phyloP scores from a whole-genome alignment of 2,113 vertebrate species.

The Apodemus sylvaticus region DNA sequence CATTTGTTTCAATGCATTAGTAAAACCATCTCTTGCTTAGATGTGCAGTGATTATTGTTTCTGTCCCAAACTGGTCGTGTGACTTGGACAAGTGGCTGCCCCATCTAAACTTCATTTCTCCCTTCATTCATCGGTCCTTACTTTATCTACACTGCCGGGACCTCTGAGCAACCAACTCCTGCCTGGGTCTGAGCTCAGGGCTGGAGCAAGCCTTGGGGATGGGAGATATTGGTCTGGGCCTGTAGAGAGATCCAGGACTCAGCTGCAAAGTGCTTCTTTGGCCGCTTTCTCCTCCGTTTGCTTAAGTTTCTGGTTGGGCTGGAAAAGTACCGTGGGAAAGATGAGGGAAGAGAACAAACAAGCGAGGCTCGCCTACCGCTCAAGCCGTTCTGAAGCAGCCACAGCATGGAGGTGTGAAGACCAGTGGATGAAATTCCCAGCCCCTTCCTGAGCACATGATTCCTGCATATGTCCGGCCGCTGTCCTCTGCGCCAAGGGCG shows the following conservation, averaged over 20 bases:
- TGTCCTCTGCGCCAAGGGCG: constrained; percentile 38
- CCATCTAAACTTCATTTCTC: constrained; percentile 2
- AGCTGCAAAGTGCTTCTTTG: neutral
- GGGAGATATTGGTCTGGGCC: neutral
- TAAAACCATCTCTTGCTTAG: neutral
- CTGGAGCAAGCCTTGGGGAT: neutral
- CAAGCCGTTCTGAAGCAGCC: neutral
- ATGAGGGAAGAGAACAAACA: neutral
- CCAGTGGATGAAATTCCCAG: neutral
- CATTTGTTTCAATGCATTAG: neutral
- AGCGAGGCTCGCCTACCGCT: neutral
- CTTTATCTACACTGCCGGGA: neutral
- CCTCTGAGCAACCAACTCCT: neutral
- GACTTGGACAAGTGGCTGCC: neutral
- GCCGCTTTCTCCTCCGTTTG: neutral
- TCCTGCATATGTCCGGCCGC: neutral
- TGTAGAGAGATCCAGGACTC: neutral
- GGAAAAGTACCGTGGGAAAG: neutral
- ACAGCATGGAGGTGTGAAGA: neutral
- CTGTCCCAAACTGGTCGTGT: neutral
- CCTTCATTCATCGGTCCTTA: neutral
- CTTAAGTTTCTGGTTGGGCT: neutral
- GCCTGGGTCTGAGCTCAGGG: neutral
- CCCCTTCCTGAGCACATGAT: neutral
- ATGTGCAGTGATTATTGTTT: neutral